Percentiles rank a stretch among this genome's conserved stretches.
Conservation (phyloP, 2,888 invertebrate genomes). For the Dryococelus australis region DNA sequence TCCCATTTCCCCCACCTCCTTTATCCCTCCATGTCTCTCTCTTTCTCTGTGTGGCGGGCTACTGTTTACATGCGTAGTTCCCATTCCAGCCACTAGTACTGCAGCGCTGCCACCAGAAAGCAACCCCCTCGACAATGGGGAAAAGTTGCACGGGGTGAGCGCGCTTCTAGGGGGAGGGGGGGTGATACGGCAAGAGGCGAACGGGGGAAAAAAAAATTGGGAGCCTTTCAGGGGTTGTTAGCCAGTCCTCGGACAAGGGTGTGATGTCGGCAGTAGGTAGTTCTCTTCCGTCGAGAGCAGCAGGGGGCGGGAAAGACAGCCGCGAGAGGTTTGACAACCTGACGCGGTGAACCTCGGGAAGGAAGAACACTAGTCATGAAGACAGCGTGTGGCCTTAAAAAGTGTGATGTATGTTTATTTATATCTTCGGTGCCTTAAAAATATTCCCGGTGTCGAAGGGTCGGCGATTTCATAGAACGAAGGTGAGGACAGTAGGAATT, state of each 20-base stretch:
- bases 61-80: background rate
- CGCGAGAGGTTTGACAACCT: background rate
- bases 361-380: no score
- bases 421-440: background rate
- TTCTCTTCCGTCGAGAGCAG: background rate
- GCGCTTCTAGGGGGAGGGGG: background rate
- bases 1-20: background rate
- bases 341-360: background rate
- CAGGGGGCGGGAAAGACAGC: background rate
- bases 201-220: background rate
- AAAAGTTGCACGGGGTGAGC: background rate
- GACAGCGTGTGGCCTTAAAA: background rate
- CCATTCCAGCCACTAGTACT: background rate
- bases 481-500: background rate
- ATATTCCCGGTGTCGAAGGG: background rate
- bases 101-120: background rate
- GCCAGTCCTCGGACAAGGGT: background rate
- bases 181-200: background rate
- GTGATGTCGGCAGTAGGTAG: background rate
- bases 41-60: no score
- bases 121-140: conserved; percentile 2
- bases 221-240: conserved; percentile 8
- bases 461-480: background rate
- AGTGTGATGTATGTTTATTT: background rate
- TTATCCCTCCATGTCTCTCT: background rate